These are phyloP conservation scores for Microcebus jonahi DNA, from an alignment of 2,113 vertebrate species.

Conservation along the genomic window DNA sequence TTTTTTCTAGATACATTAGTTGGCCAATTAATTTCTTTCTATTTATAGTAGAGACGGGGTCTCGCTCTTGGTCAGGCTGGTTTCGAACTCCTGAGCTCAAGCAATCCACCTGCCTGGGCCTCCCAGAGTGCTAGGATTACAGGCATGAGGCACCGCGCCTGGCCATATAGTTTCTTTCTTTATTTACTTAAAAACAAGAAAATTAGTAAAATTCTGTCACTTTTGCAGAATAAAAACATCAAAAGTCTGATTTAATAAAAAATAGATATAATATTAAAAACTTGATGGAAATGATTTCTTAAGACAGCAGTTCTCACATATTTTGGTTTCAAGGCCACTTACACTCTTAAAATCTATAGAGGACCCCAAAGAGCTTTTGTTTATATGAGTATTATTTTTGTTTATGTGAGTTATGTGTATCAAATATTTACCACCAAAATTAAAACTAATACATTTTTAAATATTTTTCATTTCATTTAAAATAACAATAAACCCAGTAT, in stretches of 20 bases:
- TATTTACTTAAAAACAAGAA: conserved; percentile 8
- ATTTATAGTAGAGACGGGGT: no score
- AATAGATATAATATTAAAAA: background rate
- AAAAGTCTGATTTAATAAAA: conserved; percentile 8
- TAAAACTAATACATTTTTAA: background rate
- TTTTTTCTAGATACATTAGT: no score
- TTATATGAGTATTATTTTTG: background rate
- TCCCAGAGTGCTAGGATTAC: no score
- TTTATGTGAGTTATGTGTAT: background rate
- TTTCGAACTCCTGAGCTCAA: no score
- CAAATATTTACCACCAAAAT: background rate
- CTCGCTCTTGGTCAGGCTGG: no score
- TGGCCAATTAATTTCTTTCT: no score
- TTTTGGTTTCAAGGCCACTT: background rate
- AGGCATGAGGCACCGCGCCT: no score
- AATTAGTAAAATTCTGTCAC: background rate
- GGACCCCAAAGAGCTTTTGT: background rate
- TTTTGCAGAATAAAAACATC: conserved; percentile 46
- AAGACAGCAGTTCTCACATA: background rate
- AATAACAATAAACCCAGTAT: background rate
- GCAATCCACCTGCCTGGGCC: no score
- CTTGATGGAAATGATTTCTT: background rate
- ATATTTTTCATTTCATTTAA: conserved; percentile 11
- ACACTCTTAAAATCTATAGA: background rate
- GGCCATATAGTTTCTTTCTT: background rate